Evolutionary conservation across 2,797 vertebrate genomes (phyloP).

Genomic region (Rhinophrynus dorsalis): DNA sequence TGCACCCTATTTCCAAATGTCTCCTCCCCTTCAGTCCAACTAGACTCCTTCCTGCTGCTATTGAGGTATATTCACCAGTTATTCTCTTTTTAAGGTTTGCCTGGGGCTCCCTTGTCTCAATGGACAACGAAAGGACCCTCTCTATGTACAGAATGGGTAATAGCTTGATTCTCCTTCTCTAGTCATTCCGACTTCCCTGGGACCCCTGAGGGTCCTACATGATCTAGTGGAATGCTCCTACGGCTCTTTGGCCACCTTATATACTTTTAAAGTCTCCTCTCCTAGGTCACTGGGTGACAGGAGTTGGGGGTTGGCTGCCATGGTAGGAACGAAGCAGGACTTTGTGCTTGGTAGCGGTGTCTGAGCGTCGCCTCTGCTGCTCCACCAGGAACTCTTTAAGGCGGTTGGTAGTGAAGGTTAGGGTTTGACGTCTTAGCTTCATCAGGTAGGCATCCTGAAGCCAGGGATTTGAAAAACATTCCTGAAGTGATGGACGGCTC

Average conservation of each 20-base stretch:
- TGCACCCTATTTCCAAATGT: neutral
- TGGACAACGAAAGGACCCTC: neutral
- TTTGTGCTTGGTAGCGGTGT: conserved; percentile 89
- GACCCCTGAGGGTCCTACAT: conserved; percentile 16
- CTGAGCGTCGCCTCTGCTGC: conserved; percentile 79
- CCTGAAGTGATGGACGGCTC: conserved; percentile 92
- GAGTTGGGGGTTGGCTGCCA: conserved; percentile 63
- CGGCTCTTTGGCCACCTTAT: conserved; percentile 23
- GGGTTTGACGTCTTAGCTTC: conserved; percentile 92
- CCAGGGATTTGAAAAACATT: conserved; percentile 93
- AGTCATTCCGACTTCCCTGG: neutral
- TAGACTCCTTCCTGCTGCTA: conserved; percentile 46
- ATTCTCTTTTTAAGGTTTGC: conserved; percentile 6
- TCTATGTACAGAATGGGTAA: conserved; percentile 11
- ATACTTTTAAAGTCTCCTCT: neutral
- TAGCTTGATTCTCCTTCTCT: conserved; percentile 24
- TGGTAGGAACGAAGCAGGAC: conserved; percentile 96
- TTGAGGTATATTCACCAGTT: conserved; percentile 36
- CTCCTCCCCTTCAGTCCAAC: conserved; percentile 1
- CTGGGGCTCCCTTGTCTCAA: neutral
- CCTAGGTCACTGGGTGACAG: conserved; percentile 72
- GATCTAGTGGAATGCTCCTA: conserved; percentile 72
- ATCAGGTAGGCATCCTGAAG: conserved; percentile 97
- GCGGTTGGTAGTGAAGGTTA: conserved; percentile 93
- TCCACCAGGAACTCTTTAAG: conserved; percentile 97